phyloP scores from a whole-genome alignment of 2,888 invertebrate genomes.

The Chrysolina haemoptera region DNA sequence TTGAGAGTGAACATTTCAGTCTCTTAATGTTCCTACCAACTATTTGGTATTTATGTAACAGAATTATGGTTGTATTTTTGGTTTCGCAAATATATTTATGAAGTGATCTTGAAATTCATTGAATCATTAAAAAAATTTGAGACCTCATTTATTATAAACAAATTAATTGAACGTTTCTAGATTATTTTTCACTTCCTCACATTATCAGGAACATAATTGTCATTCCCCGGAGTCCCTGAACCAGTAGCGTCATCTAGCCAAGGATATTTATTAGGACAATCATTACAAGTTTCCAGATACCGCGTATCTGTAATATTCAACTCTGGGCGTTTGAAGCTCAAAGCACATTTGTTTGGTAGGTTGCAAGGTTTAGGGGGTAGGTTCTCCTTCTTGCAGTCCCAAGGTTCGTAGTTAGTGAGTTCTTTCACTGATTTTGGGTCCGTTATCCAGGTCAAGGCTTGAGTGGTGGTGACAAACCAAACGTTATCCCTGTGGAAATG shows the following conservation, averaged over 20 bases:
- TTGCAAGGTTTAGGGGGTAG: slow-evolving; percentile 84
- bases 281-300: slow-evolving; percentile 89
- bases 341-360: slow-evolving; percentile 86
- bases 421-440: slow-evolving; percentile 83
- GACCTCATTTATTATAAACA: neutral
- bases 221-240: slow-evolving; percentile 83
- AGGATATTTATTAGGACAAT: slow-evolving; percentile 89
- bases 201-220: slow-evolving; percentile 86
- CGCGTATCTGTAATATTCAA: slow-evolving; percentile 85
- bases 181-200: slow-evolving; percentile 56
- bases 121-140: neutral
- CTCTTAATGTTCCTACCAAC: too few species aligned
- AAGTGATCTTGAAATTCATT: too few species aligned
- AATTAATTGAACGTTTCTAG: neutral
- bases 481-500: slow-evolving; percentile 81
- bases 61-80: too few species aligned
- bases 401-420: slow-evolving; percentile 82
- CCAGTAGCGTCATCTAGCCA: slow-evolving; percentile 92
- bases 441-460: slow-evolving; percentile 92
- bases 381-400: slow-evolving; percentile 84
- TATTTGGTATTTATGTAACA: too few species aligned
- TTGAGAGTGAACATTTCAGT: too few species aligned
- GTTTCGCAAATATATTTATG: too few species aligned
- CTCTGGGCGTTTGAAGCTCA: slow-evolving; percentile 84
- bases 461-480: slow-evolving; percentile 89